Evolutionary conservation across 2,113 vertebrate genomes (phyloP).

Genomic region (Salvator merianae): DNA sequence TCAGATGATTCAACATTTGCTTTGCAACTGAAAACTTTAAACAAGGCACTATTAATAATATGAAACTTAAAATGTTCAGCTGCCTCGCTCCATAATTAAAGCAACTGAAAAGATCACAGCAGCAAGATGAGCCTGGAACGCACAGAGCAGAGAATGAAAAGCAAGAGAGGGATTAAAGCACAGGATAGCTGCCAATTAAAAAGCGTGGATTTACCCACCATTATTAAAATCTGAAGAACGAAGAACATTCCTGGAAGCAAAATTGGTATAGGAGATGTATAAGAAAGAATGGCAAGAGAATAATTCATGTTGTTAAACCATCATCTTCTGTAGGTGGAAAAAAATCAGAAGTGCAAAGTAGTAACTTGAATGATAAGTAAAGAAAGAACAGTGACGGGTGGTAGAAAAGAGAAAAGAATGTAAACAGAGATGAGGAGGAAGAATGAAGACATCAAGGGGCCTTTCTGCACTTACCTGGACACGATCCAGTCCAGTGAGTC

Average conservation of each 20-base stretch:
- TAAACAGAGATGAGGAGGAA: not conserved
- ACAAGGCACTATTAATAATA: slow-evolving; percentile 37
- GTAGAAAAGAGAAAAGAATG: not conserved
- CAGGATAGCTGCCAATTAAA: slow-evolving; percentile 43
- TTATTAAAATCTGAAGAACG: slow-evolving; percentile 19
- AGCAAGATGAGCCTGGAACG: slow-evolving; percentile 40
- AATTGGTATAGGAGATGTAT: not conserved
- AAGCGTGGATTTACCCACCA: slow-evolving; percentile 29
- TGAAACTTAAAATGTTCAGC: slow-evolving; percentile 47
- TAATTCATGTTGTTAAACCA: slow-evolving; percentile 25
- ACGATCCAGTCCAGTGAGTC: too few species aligned
- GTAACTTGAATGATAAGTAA: not conserved
- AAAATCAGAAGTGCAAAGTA: not conserved
- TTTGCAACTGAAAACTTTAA: slow-evolving; percentile 14
- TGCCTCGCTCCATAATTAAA: slow-evolving; percentile 49
- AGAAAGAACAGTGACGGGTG: not conserved
- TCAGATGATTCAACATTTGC: slow-evolving; percentile 60
- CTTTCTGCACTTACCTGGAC: not conserved
- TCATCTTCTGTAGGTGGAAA: not conserved
- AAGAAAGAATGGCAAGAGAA: slow-evolving; percentile 10
- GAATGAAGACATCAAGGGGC: not conserved
- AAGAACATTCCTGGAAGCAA: not conserved
- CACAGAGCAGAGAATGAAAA: slow-evolving; percentile 38
- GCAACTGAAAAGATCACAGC: slow-evolving; percentile 45
- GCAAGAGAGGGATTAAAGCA: slow-evolving; percentile 7